These are phyloP conservation scores for Gadopsis bispinosus DNA, from an alignment of 2,797 vertebrate species.

Conservation along the genomic window DNA sequence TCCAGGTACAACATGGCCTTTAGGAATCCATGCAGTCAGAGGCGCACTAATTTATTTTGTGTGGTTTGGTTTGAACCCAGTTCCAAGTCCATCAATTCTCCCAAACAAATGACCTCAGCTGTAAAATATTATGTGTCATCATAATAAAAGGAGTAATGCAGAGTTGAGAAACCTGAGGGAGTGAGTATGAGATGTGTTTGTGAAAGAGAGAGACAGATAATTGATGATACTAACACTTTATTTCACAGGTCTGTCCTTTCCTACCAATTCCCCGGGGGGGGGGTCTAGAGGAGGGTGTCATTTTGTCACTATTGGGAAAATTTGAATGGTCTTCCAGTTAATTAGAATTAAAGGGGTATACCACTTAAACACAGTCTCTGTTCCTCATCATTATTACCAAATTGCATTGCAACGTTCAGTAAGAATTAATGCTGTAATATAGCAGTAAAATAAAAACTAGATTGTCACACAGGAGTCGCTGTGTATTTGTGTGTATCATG, in stretches of 20 bases:
- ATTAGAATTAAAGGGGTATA: not conserved
- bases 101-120: slow-evolving; percentile 44
- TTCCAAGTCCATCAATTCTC: slow-evolving; percentile 8
- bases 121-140: slow-evolving; percentile 18
- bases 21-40: not conserved
- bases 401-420: not conserved
- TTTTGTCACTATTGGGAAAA: not conserved
- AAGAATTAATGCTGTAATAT: not conserved
- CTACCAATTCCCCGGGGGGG: no score
- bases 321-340: not conserved
- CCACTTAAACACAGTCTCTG: not conserved
- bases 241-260: not conserved
- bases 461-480: not conserved
- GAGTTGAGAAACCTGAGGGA: slow-evolving; percentile 36
- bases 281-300: not conserved
- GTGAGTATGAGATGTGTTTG: slow-evolving; percentile 11
- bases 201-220: not conserved
- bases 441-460: not conserved
- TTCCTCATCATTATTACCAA: not conserved
- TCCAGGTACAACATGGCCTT: not conserved
- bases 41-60: slow-evolving; percentile 15
- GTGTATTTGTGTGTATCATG: not conserved
- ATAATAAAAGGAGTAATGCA: not conserved
- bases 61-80: not conserved
- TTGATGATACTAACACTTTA: not conserved